phyloP scores from a whole-genome alignment of 2,888 invertebrate genomes.

The Amiota minor region DNA sequence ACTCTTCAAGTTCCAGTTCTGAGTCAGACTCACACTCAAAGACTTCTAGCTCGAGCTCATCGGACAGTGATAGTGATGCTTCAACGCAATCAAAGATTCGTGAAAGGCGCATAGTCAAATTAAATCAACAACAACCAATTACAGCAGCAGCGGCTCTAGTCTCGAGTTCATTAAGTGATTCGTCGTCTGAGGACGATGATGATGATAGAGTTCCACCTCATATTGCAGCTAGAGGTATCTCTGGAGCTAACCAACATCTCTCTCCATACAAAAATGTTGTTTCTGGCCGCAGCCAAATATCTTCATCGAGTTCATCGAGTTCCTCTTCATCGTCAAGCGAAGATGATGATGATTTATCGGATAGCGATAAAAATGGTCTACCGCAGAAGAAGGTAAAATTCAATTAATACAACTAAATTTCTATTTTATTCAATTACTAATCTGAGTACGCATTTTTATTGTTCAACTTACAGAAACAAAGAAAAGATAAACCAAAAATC shows the following conservation, averaged over 20 bases:
- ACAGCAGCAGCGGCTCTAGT: constrained; percentile 18
- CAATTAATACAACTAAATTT: background rate
- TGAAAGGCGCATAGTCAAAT: constrained; percentile 55
- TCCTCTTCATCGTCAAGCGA: constrained; percentile 48
- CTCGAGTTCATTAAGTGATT: constrained; percentile 47
- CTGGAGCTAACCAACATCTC: constrained; percentile 46
- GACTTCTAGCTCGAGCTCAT: constrained; percentile 42
- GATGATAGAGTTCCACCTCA: constrained; percentile 39
- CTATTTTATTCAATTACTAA: constrained; percentile 1
- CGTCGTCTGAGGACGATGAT: constrained; percentile 54
- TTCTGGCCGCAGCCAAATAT: constrained; percentile 40
- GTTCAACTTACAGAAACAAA: constrained; percentile 53
- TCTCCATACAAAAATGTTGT: constrained; percentile 52
- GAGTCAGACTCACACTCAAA: constrained; percentile 34
- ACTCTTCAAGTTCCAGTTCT: constrained; percentile 46
- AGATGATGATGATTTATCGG: constrained; percentile 56
- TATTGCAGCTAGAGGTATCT: constrained; percentile 34
- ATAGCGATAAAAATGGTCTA: constrained; percentile 56
- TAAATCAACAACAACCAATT: constrained; percentile 47
- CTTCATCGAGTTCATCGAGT: constrained; percentile 48
- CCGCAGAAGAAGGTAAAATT: constrained; percentile 53
- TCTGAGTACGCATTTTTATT: background rate
- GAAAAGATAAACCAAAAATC: constrained; percentile 72
- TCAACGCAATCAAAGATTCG: background rate
- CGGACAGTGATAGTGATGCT: constrained; percentile 20